A percentile compares a stretch with the other conserved stretches of the same genome.
These are phyloP conservation scores for Psix sp. DNA, from an alignment of 1,140 invertebrate genomes.

Conservation along the genomic window DNA sequence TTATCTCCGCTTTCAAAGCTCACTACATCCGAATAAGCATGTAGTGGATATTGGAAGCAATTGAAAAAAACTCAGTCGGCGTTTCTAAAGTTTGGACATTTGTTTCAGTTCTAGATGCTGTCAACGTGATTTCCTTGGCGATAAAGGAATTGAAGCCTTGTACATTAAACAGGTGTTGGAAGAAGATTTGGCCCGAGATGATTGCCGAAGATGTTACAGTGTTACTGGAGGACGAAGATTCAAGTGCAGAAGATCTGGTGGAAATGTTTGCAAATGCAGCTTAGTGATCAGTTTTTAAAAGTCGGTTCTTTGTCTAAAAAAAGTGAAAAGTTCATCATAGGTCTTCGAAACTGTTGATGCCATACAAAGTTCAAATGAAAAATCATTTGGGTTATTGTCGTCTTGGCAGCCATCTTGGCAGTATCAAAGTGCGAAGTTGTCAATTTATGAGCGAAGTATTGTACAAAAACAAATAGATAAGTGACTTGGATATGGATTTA, in stretches of 20 bases:
- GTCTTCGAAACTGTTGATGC: too few relatives aligned
- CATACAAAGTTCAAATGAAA: too few relatives aligned
- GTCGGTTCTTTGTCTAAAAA: too few relatives aligned
- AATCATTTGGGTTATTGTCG: too few relatives aligned
- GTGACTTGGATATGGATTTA: too few relatives aligned
- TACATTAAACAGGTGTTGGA: slow-evolving; percentile 53
- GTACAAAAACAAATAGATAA: too few relatives aligned
- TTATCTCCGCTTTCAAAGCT: slow-evolving; percentile 66
- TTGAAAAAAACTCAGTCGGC: slow-evolving; percentile 29
- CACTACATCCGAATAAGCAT: slow-evolving; percentile 36
- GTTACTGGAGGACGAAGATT: slow-evolving; percentile 9
- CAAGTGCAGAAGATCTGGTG: slow-evolving; percentile 17
- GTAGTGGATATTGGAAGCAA: slow-evolving; percentile 43
- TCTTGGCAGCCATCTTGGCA: too few relatives aligned
- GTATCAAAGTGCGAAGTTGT: too few relatives aligned
- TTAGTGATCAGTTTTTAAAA: too few relatives aligned
- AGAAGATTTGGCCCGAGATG: slow-evolving; percentile 45
- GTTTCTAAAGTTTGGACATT: slow-evolving; percentile 55
- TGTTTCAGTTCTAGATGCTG: slow-evolving; percentile 50
- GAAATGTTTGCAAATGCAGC: slow-evolving; percentile 11
- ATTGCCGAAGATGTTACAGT: slow-evolving; percentile 28
- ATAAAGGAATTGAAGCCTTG: slow-evolving; percentile 48
- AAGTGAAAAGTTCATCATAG: too few relatives aligned
- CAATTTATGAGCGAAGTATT: too few relatives aligned
- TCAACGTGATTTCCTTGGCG: slow-evolving; percentile 45